phyloP scores from a whole-genome alignment of 2,797 vertebrate genomes.

The Naso thynnoides region DNA sequence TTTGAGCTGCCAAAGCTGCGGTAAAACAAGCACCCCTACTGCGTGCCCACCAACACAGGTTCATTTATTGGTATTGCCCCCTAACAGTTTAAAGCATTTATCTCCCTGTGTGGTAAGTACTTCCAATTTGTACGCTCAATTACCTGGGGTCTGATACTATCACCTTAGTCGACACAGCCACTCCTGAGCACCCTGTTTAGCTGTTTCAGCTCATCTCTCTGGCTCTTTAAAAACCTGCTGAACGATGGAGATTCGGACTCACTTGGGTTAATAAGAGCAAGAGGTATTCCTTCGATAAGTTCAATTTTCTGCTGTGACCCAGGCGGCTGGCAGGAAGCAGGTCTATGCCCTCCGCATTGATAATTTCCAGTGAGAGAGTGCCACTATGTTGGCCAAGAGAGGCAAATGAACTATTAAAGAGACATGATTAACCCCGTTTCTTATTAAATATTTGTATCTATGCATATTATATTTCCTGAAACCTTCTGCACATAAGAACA shows the following conservation, averaged over 20 bases:
- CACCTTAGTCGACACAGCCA: slow-evolving; percentile 52
- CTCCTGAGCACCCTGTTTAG: slow-evolving; percentile 55
- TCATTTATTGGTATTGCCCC: slow-evolving; percentile 51
- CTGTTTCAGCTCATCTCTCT: slow-evolving; percentile 41
- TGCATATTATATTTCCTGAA: slow-evolving; percentile 11
- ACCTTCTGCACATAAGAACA: background rate
- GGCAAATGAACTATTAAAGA: slow-evolving; percentile 26
- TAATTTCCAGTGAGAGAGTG: slow-evolving; percentile 31
- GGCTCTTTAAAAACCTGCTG: slow-evolving; percentile 38
- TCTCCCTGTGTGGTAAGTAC: slow-evolving; percentile 58
- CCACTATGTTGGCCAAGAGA: slow-evolving; percentile 12
- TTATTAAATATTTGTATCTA: slow-evolving; percentile 20
- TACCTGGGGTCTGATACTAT: slow-evolving; percentile 59
- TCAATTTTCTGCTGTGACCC: slow-evolving; percentile 35
- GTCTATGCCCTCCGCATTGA: slow-evolving; percentile 11
- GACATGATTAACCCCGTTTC: slow-evolving; percentile 17
- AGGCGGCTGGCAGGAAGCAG: slow-evolving; percentile 24
- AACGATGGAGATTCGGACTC: slow-evolving; percentile 26
- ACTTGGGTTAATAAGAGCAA: slow-evolving; percentile 47
- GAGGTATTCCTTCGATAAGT: slow-evolving; percentile 21
- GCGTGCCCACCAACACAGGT: slow-evolving; percentile 28
- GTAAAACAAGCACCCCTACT: slow-evolving; percentile 37
- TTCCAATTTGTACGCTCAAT: slow-evolving; percentile 67
- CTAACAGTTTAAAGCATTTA: slow-evolving; percentile 61
- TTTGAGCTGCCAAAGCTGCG: slow-evolving; percentile 14